Evolutionary conservation across 1,140 invertebrate genomes (phyloP).

Genomic region (Pectinophora gossypiella): DNA sequence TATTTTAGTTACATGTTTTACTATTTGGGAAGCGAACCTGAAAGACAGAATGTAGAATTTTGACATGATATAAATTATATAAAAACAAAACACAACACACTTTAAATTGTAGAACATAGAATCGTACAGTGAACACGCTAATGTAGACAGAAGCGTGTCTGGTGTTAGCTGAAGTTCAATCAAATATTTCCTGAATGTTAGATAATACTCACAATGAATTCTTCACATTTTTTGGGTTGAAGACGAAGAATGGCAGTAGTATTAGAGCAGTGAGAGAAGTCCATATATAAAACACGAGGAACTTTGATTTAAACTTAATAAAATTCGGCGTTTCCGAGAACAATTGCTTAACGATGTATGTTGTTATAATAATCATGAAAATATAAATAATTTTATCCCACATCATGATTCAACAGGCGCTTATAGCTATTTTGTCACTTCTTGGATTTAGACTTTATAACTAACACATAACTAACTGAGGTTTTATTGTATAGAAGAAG

Average conservation of each 20-base stretch:
- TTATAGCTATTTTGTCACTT: no score
- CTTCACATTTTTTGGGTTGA: slow-evolving; percentile 71
- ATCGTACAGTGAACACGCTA: no score
- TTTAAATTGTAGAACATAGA: no score
- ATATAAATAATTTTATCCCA: slow-evolving; percentile 64
- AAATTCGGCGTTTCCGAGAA: slow-evolving; percentile 70
- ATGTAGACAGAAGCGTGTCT: no score
- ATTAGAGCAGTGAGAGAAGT: slow-evolving; percentile 58
- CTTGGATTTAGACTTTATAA: no score
- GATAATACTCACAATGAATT: slow-evolving; percentile 66
- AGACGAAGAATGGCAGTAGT: slow-evolving; percentile 68
- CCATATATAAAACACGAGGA: slow-evolving; percentile 69
- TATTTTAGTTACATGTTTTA: slow-evolving; percentile 80
- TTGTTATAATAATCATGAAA: slow-evolving; percentile 48
- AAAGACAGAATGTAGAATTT: slow-evolving; percentile 20
- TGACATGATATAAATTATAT: no score
- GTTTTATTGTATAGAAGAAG: no score
- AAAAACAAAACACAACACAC: no score
- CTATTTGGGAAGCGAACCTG: slow-evolving; percentile 60
- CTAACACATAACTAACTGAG: no score
- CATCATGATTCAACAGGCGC: slow-evolving; percentile 46
- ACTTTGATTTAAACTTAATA: slow-evolving; percentile 72
- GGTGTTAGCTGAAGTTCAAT: no score
- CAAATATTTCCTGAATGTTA: background rate
- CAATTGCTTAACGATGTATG: slow-evolving; percentile 67